Evolutionary conservation across 1,140 invertebrate genomes (phyloP).

Genomic region (Bombus breviceps): DNA sequence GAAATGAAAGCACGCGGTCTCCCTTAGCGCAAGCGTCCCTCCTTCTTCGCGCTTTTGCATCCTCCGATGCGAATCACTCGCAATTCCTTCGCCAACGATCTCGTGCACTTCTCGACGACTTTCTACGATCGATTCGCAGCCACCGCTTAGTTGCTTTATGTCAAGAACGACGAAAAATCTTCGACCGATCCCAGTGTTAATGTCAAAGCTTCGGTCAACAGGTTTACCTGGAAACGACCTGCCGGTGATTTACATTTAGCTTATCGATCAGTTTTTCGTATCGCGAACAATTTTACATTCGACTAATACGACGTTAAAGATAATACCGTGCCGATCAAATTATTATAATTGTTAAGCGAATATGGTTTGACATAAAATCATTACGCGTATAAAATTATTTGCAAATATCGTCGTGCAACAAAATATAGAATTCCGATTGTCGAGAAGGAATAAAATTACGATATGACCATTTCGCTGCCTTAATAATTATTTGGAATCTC

Average conservation of each 20-base stretch:
- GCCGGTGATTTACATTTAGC: not conserved
- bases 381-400: too few relatives aligned
- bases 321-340: not conserved
- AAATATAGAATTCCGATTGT: too few relatives aligned
- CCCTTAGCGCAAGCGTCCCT: conserved; percentile 58
- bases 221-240: not conserved
- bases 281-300: not conserved
- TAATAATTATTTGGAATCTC: too few relatives aligned
- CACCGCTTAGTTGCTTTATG: not conserved
- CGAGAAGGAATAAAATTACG: too few relatives aligned
- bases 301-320: not conserved
- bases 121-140: conserved; percentile 13
- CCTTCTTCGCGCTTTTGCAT: conserved; percentile 10
- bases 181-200: not conserved
- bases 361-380: too few relatives aligned
- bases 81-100: not conserved
- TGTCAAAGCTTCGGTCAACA: not conserved
- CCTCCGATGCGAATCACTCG: not conserved
- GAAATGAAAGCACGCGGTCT: conserved; percentile 48
- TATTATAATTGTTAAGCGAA: too few relatives aligned
- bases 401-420: too few relatives aligned
- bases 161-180: not conserved
- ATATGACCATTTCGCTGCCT: too few relatives aligned
- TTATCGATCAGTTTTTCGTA: not conserved
- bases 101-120: not conserved